A percentile compares a stretch with the other conserved stretches of the same genome.
Evolutionary conservation across 2,888 invertebrate species (phyloP).

Genomic region (Neoascia interrupta): DNA sequence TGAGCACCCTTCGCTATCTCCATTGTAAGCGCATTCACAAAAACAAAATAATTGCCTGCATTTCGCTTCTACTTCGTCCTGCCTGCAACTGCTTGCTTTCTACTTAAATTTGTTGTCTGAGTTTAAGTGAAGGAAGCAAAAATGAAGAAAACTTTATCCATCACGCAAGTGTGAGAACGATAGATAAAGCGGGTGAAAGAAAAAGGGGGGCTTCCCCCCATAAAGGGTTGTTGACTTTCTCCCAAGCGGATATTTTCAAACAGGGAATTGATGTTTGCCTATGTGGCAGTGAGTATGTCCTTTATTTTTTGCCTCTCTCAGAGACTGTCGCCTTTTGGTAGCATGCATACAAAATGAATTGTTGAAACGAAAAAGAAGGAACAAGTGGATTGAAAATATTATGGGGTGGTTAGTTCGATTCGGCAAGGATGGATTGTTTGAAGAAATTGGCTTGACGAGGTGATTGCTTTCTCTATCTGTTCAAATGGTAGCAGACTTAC

Average conservation of each 20-base stretch:
- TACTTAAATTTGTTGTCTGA: conserved; percentile 16
- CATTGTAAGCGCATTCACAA: conserved; percentile 47
- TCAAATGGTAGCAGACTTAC: conserved; percentile 4
- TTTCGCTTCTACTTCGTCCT: conserved; percentile 31
- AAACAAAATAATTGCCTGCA: conserved; percentile 59
- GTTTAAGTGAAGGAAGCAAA: conserved; percentile 29
- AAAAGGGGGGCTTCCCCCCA: conserved; percentile 3
- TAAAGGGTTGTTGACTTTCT: conserved; percentile 64
- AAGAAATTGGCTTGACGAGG: conserved; percentile 54
- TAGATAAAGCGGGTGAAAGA: not conserved
- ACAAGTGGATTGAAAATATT: conserved; percentile 43
- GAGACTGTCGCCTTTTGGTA: conserved; percentile 59
- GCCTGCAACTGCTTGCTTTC: conserved; percentile 24
- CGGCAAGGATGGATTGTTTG: conserved; percentile 49
- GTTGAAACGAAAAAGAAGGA: too few relatives aligned
- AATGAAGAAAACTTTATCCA: conserved; percentile 46
- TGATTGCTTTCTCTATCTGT: conserved; percentile 51
- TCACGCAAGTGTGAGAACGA: conserved; percentile 47
- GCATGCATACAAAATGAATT: too few relatives aligned
- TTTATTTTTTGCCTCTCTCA: conserved; percentile 4
- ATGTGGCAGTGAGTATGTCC: conserved; percentile 47
- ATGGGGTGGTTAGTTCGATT: conserved; percentile 25
- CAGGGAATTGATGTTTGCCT: conserved; percentile 59
- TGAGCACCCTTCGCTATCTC: conserved; percentile 43
- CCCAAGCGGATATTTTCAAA: conserved; percentile 51